Conservation (phyloP, 2,113 vertebrate species). For the Chamaetylas fuelleborni region DNA sequence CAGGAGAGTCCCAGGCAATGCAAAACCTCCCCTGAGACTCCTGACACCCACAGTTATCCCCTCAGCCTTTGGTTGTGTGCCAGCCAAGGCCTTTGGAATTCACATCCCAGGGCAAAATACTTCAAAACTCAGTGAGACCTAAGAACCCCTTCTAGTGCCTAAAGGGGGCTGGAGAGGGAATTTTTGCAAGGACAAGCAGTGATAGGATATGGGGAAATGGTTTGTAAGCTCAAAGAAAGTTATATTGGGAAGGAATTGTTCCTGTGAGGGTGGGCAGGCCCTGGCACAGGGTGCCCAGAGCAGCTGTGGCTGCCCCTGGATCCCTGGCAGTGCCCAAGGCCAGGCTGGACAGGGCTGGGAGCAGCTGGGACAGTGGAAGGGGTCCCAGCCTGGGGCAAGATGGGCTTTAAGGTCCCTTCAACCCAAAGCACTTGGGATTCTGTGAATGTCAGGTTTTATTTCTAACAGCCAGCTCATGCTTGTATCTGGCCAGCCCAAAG, state of each 20-base stretch:
- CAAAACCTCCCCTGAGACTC: neutral
- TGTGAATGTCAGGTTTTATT: neutral
- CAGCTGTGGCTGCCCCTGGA: neutral
- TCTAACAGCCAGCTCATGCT: neutral
- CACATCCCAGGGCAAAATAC: neutral
- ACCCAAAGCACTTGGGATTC: neutral
- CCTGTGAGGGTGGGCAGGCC: fast-evolving
- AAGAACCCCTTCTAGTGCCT: neutral
- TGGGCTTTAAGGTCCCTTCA: neutral
- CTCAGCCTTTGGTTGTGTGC: neutral
- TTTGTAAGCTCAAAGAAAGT: neutral
- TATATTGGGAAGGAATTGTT: fast-evolving
- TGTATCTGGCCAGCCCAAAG: neutral
- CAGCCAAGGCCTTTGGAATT: neutral
- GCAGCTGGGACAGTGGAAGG: too few relatives aligned
- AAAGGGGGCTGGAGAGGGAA: neutral
- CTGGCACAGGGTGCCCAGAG: neutral
- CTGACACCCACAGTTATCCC: fast-evolving
- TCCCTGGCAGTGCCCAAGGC: neutral
- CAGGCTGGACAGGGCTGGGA: neutral
- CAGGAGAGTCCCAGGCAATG: fast-evolving
- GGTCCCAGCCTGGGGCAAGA: too few relatives aligned
- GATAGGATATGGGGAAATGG: neutral
- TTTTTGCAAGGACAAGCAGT: neutral
- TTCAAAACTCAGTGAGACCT: neutral